These are phyloP conservation scores for Nansenia antarctica DNA, from an alignment of 2,113 vertebrate genomes.

Conservation along the genomic window DNA sequence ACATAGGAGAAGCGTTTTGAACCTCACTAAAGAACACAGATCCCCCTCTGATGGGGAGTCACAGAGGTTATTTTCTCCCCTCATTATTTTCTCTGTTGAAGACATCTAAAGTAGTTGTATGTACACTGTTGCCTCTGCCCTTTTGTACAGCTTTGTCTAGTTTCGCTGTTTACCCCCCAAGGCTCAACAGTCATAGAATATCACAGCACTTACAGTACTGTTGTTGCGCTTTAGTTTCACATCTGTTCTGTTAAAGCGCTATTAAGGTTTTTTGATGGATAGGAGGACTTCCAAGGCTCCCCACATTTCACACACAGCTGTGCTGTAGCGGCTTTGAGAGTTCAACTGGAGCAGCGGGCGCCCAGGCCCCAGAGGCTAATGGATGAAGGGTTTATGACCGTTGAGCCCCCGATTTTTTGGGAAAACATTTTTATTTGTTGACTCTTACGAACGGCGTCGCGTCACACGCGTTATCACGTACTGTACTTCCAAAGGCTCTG, in stretches of 20 bases:
- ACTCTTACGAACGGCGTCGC: no score
- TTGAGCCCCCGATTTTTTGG: conserved; percentile 27
- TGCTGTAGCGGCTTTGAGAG: no score
- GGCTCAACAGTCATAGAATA: conserved; percentile 31
- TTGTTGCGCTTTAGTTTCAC: conserved; percentile 6
- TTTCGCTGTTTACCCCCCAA: conserved; percentile 31
- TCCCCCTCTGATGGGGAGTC: conserved; percentile 21
- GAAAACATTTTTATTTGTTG: background rate
- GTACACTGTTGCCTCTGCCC: conserved; percentile 12
- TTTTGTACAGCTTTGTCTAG: background rate
- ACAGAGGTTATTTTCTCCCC: conserved; percentile 54
- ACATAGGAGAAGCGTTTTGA: conserved; percentile 29
- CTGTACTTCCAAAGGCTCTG: no score
- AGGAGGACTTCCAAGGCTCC: background rate
- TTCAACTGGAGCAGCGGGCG: conserved; percentile 28
- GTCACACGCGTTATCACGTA: no score
- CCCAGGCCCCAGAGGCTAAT: conserved; percentile 34
- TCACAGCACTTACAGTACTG: background rate
- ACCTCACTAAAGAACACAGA: conserved; percentile 29
- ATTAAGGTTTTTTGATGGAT: conserved; percentile 17
- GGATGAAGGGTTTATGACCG: background rate
- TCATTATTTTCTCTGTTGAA: conserved; percentile 56
- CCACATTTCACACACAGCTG: no score
- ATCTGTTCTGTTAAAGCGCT: background rate
- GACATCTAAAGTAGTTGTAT: conserved; percentile 12